Conservation (phyloP, 2,797 vertebrate species). For the Parauchenoglanis ngamensis region DNA sequence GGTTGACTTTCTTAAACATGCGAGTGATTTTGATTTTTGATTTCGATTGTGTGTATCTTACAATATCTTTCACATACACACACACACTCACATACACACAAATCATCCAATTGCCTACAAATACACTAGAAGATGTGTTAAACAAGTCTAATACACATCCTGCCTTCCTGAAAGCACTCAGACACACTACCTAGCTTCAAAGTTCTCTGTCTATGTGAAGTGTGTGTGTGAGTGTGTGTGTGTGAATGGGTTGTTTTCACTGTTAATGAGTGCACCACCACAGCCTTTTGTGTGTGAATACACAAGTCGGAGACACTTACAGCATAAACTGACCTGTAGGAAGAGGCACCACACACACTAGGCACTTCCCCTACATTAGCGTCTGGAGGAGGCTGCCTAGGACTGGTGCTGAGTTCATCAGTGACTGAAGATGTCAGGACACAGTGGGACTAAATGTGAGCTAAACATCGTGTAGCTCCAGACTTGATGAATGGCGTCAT, state of each 20-base stretch:
- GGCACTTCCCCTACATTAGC: neutral
- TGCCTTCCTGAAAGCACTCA: constrained; percentile 27
- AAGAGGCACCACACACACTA: neutral
- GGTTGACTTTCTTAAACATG: neutral
- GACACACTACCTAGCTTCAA: constrained; percentile 29
- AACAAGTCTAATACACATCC: constrained; percentile 32
- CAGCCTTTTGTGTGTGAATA: constrained; percentile 39
- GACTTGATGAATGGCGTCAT: neutral
- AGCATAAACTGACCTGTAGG: neutral
- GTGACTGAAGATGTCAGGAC: neutral
- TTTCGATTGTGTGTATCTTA: neutral
- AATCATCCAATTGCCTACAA: neutral
- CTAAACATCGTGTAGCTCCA: neutral
- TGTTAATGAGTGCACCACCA: constrained; percentile 41
- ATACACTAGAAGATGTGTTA: constrained; percentile 12
- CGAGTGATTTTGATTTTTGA: neutral
- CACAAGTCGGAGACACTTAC: constrained; percentile 19
- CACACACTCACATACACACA: constrained; percentile 1
- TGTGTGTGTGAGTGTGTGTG: constrained; percentile 30
- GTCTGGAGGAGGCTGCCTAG: neutral
- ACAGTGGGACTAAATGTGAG: neutral
- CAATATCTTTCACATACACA: neutral
- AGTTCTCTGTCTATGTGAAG: neutral
- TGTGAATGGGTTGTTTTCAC: constrained; percentile 38
- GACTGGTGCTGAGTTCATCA: neutral